Conservation (phyloP, 2,888 invertebrate genomes). For the Nasonia oneida region DNA sequence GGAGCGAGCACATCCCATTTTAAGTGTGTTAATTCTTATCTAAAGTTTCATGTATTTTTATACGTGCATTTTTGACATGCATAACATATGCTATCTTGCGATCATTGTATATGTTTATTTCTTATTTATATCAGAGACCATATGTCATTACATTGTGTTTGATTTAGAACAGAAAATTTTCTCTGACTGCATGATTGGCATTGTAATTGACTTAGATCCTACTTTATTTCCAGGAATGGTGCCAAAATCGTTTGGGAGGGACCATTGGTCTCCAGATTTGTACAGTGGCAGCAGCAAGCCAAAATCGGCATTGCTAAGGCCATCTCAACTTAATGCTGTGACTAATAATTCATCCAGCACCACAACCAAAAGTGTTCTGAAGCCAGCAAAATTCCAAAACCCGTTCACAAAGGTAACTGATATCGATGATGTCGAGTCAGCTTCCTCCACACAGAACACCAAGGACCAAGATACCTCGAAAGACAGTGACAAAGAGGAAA, state of each 20-base stretch:
- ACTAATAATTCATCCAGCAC: slow-evolving; percentile 66
- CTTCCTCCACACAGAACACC: slow-evolving; percentile 57
- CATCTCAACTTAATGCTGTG: slow-evolving; percentile 72
- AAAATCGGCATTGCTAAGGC: slow-evolving; percentile 72
- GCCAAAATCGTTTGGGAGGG: slow-evolving; percentile 69
- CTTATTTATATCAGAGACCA: too few species aligned
- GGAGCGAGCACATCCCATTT: not conserved
- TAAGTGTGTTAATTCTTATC: not conserved
- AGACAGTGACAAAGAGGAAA: slow-evolving; percentile 53
- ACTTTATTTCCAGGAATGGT: slow-evolving; percentile 66
- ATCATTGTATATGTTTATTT: not conserved
- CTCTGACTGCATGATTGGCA: not conserved
- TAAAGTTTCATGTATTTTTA: not conserved
- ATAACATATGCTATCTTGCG: not conserved
- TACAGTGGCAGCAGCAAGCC: slow-evolving; percentile 43
- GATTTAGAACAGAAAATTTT: too few species aligned
- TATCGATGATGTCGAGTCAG: slow-evolving; percentile 57
- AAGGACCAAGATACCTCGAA: slow-evolving; percentile 62
- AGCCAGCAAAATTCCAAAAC: slow-evolving; percentile 74
- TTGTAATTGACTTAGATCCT: not conserved
- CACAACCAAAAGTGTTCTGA: slow-evolving; percentile 68
- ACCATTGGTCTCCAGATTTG: slow-evolving; percentile 50
- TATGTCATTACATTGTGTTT: too few species aligned
- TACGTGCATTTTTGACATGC: not conserved
- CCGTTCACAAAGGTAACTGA: slow-evolving; percentile 71